Base-by-base conservation (phyloP, 2,113 vertebrate species). In the Engraulis encrasicolus region DNA sequence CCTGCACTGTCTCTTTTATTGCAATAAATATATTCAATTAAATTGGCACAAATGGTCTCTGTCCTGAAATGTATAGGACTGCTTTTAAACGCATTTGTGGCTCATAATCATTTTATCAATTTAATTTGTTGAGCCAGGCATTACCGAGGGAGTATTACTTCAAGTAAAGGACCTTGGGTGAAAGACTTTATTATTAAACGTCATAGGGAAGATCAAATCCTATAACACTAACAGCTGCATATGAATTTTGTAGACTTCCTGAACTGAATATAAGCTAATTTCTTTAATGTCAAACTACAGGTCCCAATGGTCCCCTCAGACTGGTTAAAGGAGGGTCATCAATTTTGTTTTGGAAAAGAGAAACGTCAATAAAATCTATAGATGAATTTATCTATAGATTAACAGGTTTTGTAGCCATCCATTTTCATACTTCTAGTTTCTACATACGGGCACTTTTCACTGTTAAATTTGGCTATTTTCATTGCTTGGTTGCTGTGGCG, bases 1-100 rank as follows among this genome's bases (percentile, higher is more conserved):
- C 95, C 94, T 81, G 87, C 81, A 86, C 92, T 96, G 95, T 96
- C 95, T 97, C 94, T 96, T 96, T 96, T 95, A 96, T 96, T 92
- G 94, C 96, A 92, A 96, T 96, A 97, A 97, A 97, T 97, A 87
- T 82, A 31, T 88, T 86, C 81, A n/a, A 85, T 84, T 85, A 85
- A 87, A 88, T 54, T 91, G 89, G 87, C 89, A 85, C 89, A 87
- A 88, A 86, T 86, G 87, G 80, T 34, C 58, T 27, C 77, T 81
- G 85, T 84, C 36, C 52, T 84, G 45, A 90, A 93, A 89, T 85
- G 84, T 84, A 80, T 50, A 27, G 78, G 84, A 79, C 77, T 88
- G 88, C 86, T 91, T 90, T 91, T 84, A 88, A 89, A 92, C 91
- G 88, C 87, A 91, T 91, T 88, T 88, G 79, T n/a, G 50, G 79